phyloP scores from a whole-genome alignment of 1,140 invertebrate species.

The Psilanteris sp. region DNA sequence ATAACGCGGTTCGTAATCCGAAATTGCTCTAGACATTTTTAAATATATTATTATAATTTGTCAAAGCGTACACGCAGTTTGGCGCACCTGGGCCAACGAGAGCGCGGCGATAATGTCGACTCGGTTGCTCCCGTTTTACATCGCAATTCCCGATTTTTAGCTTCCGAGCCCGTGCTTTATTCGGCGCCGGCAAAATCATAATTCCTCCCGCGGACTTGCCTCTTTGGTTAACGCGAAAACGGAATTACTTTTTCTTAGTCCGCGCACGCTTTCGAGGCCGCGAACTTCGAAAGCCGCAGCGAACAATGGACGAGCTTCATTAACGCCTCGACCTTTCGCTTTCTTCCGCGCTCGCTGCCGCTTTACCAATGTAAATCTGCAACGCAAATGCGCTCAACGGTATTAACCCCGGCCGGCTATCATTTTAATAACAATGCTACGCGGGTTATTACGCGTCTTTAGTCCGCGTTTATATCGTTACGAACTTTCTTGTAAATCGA shows the following conservation, averaged over 20 bases:
- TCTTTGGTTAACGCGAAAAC: slow-evolving; percentile 23
- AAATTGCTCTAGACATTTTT: too few species aligned
- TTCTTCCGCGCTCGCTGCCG: slow-evolving; percentile 8
- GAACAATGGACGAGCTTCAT: slow-evolving; percentile 49
- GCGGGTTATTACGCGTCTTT: slow-evolving; percentile 32
- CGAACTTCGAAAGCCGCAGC: slow-evolving; percentile 33
- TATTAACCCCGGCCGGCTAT: slow-evolving; percentile 24
- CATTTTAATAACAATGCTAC: slow-evolving; percentile 41
- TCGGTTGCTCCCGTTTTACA: too few species aligned
- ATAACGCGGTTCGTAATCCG: too few species aligned
- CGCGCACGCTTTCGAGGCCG: slow-evolving; percentile 4
- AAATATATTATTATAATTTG: too few species aligned
- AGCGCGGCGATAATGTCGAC: too few species aligned
- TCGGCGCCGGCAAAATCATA: neutral
- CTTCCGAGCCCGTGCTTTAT: too few species aligned
- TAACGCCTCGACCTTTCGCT: slow-evolving; percentile 31
- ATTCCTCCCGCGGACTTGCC: slow-evolving; percentile 4
- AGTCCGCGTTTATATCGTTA: slow-evolving; percentile 24
- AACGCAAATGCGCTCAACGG: slow-evolving; percentile 27
- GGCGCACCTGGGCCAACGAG: too few species aligned
- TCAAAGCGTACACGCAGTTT: too few species aligned
- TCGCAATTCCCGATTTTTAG: too few species aligned
- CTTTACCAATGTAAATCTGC: slow-evolving; percentile 46
- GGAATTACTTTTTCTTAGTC: slow-evolving; percentile 52
- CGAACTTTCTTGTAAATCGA: slow-evolving; percentile 31